Evolutionary conservation across 2,113 vertebrate species (phyloP), one percentile per base, ranked within the genome.

Genomic region (Steatornis caripensis): DNA sequence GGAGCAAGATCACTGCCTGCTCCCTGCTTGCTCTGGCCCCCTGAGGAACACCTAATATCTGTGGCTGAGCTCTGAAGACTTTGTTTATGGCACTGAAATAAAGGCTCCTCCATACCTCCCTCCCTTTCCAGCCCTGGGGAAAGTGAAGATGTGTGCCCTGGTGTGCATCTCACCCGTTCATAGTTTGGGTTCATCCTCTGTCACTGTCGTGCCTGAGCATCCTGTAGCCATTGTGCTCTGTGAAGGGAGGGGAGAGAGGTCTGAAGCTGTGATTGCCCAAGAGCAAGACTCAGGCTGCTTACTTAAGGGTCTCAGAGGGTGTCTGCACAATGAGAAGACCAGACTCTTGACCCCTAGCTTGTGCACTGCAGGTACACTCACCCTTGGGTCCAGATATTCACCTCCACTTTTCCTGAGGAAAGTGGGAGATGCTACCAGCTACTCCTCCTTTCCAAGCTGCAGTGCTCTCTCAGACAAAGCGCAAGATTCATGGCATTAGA

Each of bases 131-230:
- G 36, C 54, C 29, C 15, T 11, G 43, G 11, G 21, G 12, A 75
- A 60, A 55, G 53, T 4, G 22, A 69, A 9, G 51, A 51, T 34
- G 19, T 48, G 34, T 58, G 32, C 10, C 49, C 15, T 37, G 20
- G 26, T 16, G 34, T 64, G 32, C 13, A 7, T 85, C 78, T 83
- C 48, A 36, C 27, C 64, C 1, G 0, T 37, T 46, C 14, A 3
- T 41, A 68, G 23, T 29, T 37, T 62, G 60, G 19, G 12, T 51
- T 27, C 24, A 19, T 19, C 27, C 32, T 49, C 61, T 76, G 48
- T 46, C 36, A 11, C 53, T 27, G 0, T 32, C 1, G 0, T 1
- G 0, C 30, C 32, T 41, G 22, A 61, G 8, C 14, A 32, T 15
- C 26, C 26, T 6, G 46, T 12, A 69, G 45, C 32, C 32, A 19